Conservation (phyloP, 2,113 vertebrate species). For the Chauna torquata region DNA sequence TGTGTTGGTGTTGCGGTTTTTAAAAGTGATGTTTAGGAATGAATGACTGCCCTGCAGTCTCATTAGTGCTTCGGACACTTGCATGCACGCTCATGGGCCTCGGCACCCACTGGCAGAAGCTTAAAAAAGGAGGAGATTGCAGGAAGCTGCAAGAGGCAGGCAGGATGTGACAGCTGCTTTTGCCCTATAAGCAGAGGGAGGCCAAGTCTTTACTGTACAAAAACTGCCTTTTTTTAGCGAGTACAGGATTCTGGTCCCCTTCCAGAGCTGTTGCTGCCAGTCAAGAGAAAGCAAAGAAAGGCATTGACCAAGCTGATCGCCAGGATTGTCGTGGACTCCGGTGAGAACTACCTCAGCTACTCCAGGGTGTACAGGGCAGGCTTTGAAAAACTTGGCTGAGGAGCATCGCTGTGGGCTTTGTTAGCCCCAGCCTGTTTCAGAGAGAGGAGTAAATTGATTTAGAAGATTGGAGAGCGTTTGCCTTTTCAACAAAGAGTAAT, state of each 20-base stretch:
- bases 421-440: too few species aligned
- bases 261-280: not conserved
- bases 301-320: not conserved
- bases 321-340: not conserved
- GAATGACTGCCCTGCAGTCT: not conserved
- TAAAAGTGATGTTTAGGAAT: not conserved
- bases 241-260: not conserved
- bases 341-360: not conserved
- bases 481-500: not conserved
- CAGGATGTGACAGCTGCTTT: not conserved
- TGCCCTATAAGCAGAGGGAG: not conserved
- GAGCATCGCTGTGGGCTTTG: rapidly evolving
- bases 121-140: not conserved
- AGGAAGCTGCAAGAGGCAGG: not conserved
- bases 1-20: not conserved
- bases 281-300: not conserved
- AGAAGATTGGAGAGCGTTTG: not conserved
- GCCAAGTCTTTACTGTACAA: not conserved
- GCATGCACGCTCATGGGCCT: not conserved
- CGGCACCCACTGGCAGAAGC: rapidly evolving
- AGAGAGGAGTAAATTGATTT: not conserved
- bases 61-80: not conserved
- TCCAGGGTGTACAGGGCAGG: not conserved
- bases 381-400: not conserved
- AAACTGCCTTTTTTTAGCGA: not conserved